Evolutionary conservation across 2,113 vertebrate genomes (phyloP).

Genomic region (Psephotus haematonotus): DNA sequence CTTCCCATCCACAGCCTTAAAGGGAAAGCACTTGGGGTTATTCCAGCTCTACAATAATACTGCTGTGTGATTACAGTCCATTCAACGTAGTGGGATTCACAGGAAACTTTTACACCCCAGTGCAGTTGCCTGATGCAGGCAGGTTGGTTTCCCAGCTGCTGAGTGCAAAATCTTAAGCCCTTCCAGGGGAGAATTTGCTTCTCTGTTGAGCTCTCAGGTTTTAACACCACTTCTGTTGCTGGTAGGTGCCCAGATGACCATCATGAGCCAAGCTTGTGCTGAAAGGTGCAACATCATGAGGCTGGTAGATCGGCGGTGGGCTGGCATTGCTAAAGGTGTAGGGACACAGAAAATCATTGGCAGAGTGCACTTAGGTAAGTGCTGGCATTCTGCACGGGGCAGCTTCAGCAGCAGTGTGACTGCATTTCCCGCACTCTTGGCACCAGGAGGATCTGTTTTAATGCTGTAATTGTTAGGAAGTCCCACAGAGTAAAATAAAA

Average conservation of each 20-base stretch:
- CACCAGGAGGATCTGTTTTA: not conserved
- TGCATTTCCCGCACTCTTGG: not conserved
- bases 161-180: not conserved
- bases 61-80: not conserved
- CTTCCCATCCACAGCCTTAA: not conserved
- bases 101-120: not conserved
- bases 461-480: not conserved
- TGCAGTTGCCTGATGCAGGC: not conserved
- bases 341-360: slow-evolving; percentile 99
- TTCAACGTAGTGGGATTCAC: not conserved
- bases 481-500: not conserved
- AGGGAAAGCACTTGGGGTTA: not conserved
- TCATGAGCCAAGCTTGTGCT: slow-evolving; percentile 98
- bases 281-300: slow-evolving; percentile 99
- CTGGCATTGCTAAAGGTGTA: slow-evolving; percentile 96
- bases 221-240: not conserved
- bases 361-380: slow-evolving; percentile 93
- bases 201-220: not conserved
- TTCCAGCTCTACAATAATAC: not conserved
- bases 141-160: not conserved
- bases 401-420: not conserved
- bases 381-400: not conserved
- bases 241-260: slow-evolving; percentile 98
- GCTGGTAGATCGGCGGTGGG: slow-evolving; percentile 96
- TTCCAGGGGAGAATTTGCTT: not conserved